Conservation (phyloP, 2,113 vertebrate genomes). For the Uropsilus gracilis region DNA sequence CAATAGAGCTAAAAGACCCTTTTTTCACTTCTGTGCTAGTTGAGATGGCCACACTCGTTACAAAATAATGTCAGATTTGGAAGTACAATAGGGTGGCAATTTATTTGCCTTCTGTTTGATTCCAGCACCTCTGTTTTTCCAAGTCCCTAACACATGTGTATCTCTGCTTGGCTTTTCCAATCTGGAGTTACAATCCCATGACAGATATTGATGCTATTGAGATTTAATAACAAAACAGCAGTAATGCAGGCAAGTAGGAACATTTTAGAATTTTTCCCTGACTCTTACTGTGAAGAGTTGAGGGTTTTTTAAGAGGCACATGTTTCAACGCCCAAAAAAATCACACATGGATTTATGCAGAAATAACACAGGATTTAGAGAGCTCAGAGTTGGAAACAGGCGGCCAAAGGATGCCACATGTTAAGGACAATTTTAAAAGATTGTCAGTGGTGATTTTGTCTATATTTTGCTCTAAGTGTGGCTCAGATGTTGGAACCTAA, state of each 20-base stretch:
- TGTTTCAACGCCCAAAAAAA: constrained; percentile 51
- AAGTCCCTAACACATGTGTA: background rate
- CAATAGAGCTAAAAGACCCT: background rate
- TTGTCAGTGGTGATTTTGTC: background rate
- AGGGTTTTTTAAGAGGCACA: constrained; percentile 13
- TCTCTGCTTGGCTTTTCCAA: background rate
- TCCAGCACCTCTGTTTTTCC: background rate
- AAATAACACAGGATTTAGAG: background rate
- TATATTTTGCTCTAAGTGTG: background rate
- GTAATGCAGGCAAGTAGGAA: constrained; percentile 28
- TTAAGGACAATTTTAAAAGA: background rate
- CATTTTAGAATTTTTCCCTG: background rate
- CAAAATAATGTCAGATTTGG: background rate
- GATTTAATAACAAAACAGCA: constrained; percentile 22
- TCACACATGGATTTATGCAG: background rate
- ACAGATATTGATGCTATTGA: background rate
- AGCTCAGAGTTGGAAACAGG: background rate
- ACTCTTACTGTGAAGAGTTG: background rate
- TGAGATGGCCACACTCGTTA: background rate
- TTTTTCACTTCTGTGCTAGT: background rate
- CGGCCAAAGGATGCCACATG: background rate
- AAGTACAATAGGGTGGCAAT: background rate
- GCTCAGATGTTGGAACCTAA: background rate
- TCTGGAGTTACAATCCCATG: background rate
- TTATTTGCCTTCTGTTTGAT: background rate